Evolutionary conservation across 2,113 vertebrate species (phyloP).

Genomic region (Elephas maximus): DNA sequence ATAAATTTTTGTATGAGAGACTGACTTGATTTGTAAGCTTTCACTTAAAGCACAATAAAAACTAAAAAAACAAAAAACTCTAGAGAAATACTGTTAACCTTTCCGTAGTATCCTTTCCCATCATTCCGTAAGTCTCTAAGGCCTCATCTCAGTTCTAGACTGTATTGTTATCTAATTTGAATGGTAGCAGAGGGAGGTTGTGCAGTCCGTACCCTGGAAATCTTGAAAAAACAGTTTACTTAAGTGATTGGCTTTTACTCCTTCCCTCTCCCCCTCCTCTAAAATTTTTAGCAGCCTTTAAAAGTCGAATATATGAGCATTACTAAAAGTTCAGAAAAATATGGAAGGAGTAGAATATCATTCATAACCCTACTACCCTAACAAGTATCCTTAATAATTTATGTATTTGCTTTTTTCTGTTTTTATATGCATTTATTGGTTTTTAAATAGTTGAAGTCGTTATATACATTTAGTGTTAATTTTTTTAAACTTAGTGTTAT

Average conservation of each 20-base stretch:
- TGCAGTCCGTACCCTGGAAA: not conserved
- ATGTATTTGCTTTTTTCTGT: not conserved
- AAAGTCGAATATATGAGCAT: conserved; percentile 17
- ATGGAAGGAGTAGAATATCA: not conserved
- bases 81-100: not conserved
- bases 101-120: not conserved
- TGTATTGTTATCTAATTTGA: not conserved
- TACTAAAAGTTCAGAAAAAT: conserved; percentile 32
- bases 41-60: no score
- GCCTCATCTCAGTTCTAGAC: not conserved
- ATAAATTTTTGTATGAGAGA: no score
- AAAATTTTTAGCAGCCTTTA: conserved; percentile 24
- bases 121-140: conserved; percentile 11
- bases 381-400: not conserved
- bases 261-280: not conserved
- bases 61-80: not conserved
- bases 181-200: not conserved
- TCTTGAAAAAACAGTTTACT: conserved; percentile 7
- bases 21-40: no score
- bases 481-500: not conserved
- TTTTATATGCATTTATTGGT: not conserved
- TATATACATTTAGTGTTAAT: not conserved
- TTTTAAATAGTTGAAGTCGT: not conserved
- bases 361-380: not conserved
- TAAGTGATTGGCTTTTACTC: not conserved